Base-by-base conservation (phyloP, 2,797 vertebrate species). In the Hypotaenidia philippensis region DNA sequence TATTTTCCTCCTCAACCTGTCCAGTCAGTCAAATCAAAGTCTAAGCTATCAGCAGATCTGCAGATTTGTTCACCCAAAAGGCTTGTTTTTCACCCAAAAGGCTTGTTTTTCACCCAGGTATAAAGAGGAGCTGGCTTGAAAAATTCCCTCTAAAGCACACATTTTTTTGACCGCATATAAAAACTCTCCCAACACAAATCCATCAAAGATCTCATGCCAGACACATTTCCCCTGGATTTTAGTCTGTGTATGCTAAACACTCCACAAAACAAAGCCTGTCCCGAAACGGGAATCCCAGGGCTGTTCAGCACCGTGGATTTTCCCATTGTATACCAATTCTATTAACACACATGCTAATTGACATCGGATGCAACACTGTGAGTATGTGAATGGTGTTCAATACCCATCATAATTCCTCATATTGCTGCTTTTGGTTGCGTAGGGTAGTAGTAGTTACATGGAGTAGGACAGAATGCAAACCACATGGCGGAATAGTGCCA, bases 281-380 rank as follows among this genome's bases (percentile, higher is more conserved):
- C 59, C 64, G 84, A 91, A 93, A 69, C 2, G 22, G 76, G 96
- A 95, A 89, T 96, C 80, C 19, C n/a, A 97, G 93, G 91, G 85
- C 96, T 95, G 92, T 93, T 97, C 96, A 97, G 75, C 94, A 87
- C 92, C 49, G 86, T 83, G 88, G 96, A 94, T 97, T 95, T 97
- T 92, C 85, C 93, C 89, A 94, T 97, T 93, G 93, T 97, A 90
- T 87, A 95, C 96, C 91, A 96, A 96, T 97, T 96, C 96, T 59
- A 93, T 93, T 92, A 97, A 95, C 94, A 91, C 1, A 3, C 44
- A 32, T 1, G 14, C 83, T 97, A 97, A 97, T 94, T 96, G 97
- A 96, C 88, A 94, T 70, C 4, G 85, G 80, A 72, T 79, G 70
- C 1, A 1, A 86, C 66, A n/a, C 90, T 74, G 57, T 53, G 85